Evolutionary conservation across 2,797 vertebrate genomes (phyloP), one percentile per base, ranked within the genome.

Genomic region (Rhinatrema bivittatum): DNA sequence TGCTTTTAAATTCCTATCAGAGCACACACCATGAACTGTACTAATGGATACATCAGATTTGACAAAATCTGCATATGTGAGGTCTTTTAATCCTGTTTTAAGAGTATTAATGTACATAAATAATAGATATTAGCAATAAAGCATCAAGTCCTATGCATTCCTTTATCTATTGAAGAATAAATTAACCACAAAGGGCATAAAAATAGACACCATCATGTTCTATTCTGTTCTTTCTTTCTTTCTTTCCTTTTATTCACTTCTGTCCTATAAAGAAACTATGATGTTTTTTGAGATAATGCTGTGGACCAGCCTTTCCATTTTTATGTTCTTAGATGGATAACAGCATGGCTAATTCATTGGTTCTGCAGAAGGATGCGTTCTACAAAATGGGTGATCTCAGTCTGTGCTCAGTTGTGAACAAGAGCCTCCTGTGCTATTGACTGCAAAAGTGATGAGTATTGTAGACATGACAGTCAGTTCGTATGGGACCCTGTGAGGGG

Each of bases 121-220:
- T 82, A 82, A 83, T 74, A 76, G 68, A 81, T 73, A 78, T 68
- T 74, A 78, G 72, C 70, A 84, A 80, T 79, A 77, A 60, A 79
- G 60, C 55, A 75, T 68, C 68, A 54, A 68, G 75, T 78, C 62
- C 64, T 68, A 61, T 58, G 62, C 60, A 68, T 67, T 76, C 60
- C 45, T 65, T 72, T 76, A 61, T 77, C 70, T 68, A 69, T 70
- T 62, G 70, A 65, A 72, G 80, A 76, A 79, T 70, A 81, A 80
- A 79, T 80, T 79, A 73, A 53, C 60, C 65, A 68, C 64, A 61
- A 70, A 66, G 51, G 62, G 43, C 56, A 61, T 31, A 50, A 62
- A 72, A 61, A 60, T 42, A 65, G 54, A 60, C 67, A 57, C 50
- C 61, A 64, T n/a, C n/a, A n/a, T n/a, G n/a, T n/a, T n/a, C n/a